Evolutionary conservation across 2,888 invertebrate genomes (phyloP).

Genomic region (Caenorhabditis sp.): DNA sequence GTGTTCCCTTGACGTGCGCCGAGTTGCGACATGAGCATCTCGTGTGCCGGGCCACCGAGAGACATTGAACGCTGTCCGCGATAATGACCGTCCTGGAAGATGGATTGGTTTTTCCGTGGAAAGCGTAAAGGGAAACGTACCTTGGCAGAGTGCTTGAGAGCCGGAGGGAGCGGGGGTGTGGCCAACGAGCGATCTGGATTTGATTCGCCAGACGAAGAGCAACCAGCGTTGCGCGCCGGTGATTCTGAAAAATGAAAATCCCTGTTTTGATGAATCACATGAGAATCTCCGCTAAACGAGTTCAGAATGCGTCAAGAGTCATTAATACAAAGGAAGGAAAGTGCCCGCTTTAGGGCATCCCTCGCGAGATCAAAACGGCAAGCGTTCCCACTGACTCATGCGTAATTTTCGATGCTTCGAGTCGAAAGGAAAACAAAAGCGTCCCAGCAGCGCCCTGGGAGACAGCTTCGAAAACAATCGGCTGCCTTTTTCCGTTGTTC

Average conservation of each 20-base stretch:
- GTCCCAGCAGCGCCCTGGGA: no score
- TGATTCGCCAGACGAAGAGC: slow-evolving; percentile 55
- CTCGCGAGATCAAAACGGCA: no score
- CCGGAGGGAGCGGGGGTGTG: slow-evolving; percentile 66
- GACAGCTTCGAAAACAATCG: no score
- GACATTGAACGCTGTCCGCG: slow-evolving; percentile 78
- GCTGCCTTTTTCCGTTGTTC: no score
- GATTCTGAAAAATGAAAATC: slow-evolving; percentile 45
- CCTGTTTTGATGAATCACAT: neutral
- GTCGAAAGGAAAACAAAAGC: no score
- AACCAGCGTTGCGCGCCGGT: slow-evolving; percentile 59
- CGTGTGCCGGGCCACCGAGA: slow-evolving; percentile 77
- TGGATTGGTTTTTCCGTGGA: neutral
- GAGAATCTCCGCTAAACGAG: no score
- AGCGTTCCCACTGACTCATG: no score
- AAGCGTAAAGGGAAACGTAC: slow-evolving; percentile 11
- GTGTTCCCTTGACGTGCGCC: slow-evolving; percentile 58
- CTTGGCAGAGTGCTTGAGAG: slow-evolving; percentile 64
- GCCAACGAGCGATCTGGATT: slow-evolving; percentile 58
- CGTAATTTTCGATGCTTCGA: no score
- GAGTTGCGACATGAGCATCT: slow-evolving; percentile 73
- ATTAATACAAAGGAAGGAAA: no score
- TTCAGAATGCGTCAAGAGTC: no score
- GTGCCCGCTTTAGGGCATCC: no score
- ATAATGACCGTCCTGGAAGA: slow-evolving; percentile 62